phyloP scores from a whole-genome alignment of 2,888 invertebrate species.

The Siphonodentalium dalli region DNA sequence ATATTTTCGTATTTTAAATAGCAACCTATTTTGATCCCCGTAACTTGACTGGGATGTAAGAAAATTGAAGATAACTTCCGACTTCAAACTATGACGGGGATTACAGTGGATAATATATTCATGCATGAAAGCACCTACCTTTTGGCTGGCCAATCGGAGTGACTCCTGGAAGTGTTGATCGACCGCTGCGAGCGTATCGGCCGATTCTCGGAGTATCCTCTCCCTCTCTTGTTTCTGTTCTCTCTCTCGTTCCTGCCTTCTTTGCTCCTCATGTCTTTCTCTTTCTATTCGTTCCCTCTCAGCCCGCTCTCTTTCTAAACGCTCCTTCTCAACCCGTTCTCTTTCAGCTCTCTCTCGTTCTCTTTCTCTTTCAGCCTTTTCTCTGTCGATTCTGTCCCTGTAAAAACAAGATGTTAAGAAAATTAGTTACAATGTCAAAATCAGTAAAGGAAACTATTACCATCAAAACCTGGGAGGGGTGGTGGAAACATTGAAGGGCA shows the following conservation, averaged over 20 bases:
- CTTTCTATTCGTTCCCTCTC: conserved; percentile 65
- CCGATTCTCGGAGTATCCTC: conserved; percentile 50
- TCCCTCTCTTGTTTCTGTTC: conserved; percentile 42
- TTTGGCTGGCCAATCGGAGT: conserved; percentile 65
- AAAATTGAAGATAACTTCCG: too few species aligned
- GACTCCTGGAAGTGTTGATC: conserved; percentile 91
- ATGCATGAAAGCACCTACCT: conserved; percentile 32
- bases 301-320: conserved; percentile 37
- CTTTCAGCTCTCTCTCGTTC: conserved; percentile 67
- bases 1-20: too few species aligned
- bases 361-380: conserved; percentile 49
- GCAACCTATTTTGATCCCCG: too few species aligned
- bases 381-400: conserved; percentile 45
- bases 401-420: conserved; percentile 9
- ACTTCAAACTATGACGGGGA: too few species aligned
- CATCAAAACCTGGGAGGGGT: too few species aligned
- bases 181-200: conserved; percentile 66
- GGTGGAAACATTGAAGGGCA: too few species aligned
- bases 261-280: conserved; percentile 35
- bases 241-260: conserved; percentile 33
- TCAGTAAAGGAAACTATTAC: too few species aligned
- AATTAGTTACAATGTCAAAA: too few species aligned
- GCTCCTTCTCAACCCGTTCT: conserved; percentile 70
- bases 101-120: background rate
- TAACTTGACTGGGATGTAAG: too few species aligned